Base-by-base conservation (phyloP, 2,888 invertebrate species). In the Drymonia ruficornis region DNA sequence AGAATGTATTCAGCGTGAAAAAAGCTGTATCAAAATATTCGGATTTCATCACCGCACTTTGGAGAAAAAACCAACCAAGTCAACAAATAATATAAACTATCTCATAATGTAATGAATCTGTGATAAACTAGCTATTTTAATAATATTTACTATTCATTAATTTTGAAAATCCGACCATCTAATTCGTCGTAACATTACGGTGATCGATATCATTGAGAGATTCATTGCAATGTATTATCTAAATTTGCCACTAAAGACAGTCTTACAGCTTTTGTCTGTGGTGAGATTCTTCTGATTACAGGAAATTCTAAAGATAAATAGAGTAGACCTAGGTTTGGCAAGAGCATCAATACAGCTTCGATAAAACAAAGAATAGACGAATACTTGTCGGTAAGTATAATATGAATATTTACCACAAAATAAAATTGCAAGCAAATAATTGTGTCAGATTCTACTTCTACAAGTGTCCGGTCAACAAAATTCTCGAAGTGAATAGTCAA, bases 211-310 rank as follows among this genome's bases (percentile, higher is more conserved):
- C 68, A 70, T 72, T 70, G 62, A 72, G 63, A 72, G 76, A 83
- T 82, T 81, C 76, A 71, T 74, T 68, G 65, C 73, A 64, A 63
- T 63, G 65, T 61, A 66, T 65, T 71, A 70, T 65, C 76, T 76
- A 80, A 69, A 67, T 84, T 85, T 83, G 84, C 79, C 84, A 84
- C 83, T 80, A 77, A 70, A 74, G 77, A 81, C 81, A 84, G 82
- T 81, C 81, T 81, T 80, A 73, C 66, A 62, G 70, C 67, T 71
- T 78, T 72, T 68, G 66, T 72, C 72, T 61, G 63, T 70, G 66
- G 67, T 75, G 78, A 82, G 79, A 82, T 80, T 80, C 75, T 49
- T 59, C 65, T 57, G 64, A 56, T 60, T 59, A 65, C 57, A 66
- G 49, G 63, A 62, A 63, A 63, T 58, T 67, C 67, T 70, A 73